Conservation (phyloP, 1,140 invertebrate species). For the Drosophila ironensis region DNA sequence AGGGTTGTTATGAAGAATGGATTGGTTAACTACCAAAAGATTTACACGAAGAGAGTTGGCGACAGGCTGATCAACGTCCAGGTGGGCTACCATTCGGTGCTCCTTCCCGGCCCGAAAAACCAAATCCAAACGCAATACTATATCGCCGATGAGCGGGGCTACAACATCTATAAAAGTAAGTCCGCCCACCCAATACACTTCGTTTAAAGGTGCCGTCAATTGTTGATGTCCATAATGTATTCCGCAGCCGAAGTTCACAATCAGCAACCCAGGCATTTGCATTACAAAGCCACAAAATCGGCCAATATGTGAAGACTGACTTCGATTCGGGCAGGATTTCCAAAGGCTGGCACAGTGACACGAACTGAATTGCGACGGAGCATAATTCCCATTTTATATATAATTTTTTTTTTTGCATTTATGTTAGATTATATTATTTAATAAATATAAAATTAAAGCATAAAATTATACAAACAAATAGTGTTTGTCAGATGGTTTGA, state of each 20-base stretch:
- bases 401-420: constrained; percentile 6
- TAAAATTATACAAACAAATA: no score
- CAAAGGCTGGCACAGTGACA: constrained; percentile 24
- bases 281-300: constrained; percentile 26
- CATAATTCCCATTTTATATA: neutral
- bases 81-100: constrained; percentile 68
- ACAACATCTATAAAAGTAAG: constrained; percentile 66
- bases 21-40: constrained; percentile 61
- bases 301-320: constrained; percentile 25
- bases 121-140: constrained; percentile 62
- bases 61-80: constrained; percentile 55
- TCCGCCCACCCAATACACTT: neutral
- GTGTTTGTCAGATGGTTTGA: no score
- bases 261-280: constrained; percentile 14
- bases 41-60: constrained; percentile 45
- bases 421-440: neutral
- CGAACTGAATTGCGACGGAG: neutral
- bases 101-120: constrained; percentile 30
- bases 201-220: constrained; percentile 1
- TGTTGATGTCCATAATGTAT: constrained; percentile 7
- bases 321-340: neutral
- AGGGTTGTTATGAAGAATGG: constrained; percentile 72
- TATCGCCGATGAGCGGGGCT: constrained; percentile 68
- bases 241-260: constrained; percentile 35
- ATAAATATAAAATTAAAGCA: neutral